Evolutionary conservation across 2,888 invertebrate species (phyloP).

Genomic region (Disparrhopalites patrizii): DNA sequence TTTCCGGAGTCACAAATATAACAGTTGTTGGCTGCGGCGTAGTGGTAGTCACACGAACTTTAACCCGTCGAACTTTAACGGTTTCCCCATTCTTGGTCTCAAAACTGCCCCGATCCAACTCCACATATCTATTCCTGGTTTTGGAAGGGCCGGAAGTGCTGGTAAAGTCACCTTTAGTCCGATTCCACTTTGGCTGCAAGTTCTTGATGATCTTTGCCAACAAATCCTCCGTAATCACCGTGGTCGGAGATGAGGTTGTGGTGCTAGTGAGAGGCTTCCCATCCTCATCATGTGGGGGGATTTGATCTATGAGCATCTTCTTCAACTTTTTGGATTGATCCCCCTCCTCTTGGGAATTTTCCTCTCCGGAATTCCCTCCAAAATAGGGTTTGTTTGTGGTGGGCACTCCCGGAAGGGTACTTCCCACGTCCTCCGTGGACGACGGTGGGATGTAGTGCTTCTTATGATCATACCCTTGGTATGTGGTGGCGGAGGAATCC

Average conservation of each 20-base stretch:
- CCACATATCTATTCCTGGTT: constrained; percentile 15
- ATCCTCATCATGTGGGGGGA: constrained; percentile 37
- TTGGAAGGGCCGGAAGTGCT: neutral
- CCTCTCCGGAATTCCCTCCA: constrained; percentile 16
- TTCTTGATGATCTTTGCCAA: constrained; percentile 34
- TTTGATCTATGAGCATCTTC: constrained; percentile 42
- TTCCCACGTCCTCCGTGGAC: neutral
- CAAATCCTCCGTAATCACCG: constrained; percentile 13
- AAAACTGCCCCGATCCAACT: neutral
- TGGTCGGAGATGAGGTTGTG: neutral
- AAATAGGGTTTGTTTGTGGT: neutral
- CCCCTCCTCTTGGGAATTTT: constrained; percentile 23
- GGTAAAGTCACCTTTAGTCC: neutral
- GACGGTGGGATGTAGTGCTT: constrained; percentile 7
- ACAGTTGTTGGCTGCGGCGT: constrained; percentile 4
- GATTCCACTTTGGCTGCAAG: constrained; percentile 32
- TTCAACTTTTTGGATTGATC: constrained; percentile 32
- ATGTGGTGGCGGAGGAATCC: constrained; percentile 1
- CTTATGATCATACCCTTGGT: constrained; percentile 11
- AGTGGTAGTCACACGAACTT: constrained; percentile 1
- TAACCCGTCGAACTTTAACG: constrained; percentile 11
- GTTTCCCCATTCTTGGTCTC: neutral
- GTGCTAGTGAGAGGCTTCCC: neutral
- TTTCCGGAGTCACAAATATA: constrained; percentile 3
- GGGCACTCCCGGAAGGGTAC: neutral